Conservation (phyloP, 1,140 invertebrate genomes). For the Olivierus martensii region DNA sequence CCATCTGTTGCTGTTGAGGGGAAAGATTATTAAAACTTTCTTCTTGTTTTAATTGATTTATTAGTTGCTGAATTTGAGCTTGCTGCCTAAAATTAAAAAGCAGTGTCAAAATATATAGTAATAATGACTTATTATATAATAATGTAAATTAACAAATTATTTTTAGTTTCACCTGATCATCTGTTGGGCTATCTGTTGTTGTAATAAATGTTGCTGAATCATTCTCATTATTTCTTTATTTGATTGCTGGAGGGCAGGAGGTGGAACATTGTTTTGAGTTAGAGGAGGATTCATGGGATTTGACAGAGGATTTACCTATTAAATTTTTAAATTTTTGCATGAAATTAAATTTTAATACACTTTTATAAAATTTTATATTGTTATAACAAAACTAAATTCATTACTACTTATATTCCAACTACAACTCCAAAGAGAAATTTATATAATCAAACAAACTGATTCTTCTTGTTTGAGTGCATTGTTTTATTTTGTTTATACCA, state of each 20-base stretch:
- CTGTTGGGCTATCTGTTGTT: constrained; percentile 29
- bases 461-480: too few species aligned
- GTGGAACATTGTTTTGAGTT: constrained; percentile 7
- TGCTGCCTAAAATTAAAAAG: constrained; percentile 13
- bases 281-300: constrained; percentile 20
- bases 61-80: constrained; percentile 31
- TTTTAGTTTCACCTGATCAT: constrained; percentile 3
- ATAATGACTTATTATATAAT: neutral
- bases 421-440: too few species aligned
- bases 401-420: too few species aligned
- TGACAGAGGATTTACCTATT: constrained; percentile 16
- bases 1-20: constrained; percentile 43
- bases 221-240: constrained; percentile 17
- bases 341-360: too few species aligned
- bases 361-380: too few species aligned
- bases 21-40: constrained; percentile 45
- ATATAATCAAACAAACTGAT: too few species aligned
- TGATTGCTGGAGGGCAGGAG: constrained; percentile 18
- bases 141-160: neutral
- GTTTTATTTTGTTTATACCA: too few species aligned
- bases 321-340: too few species aligned
- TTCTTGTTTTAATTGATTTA: constrained; percentile 45
- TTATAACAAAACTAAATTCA: too few species aligned
- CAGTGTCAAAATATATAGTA: too few species aligned
- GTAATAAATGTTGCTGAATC: constrained; percentile 36